These are phyloP conservation scores for Caradrina clavipalpis DNA, from an alignment of 2,888 invertebrate species.

Conservation along the genomic window DNA sequence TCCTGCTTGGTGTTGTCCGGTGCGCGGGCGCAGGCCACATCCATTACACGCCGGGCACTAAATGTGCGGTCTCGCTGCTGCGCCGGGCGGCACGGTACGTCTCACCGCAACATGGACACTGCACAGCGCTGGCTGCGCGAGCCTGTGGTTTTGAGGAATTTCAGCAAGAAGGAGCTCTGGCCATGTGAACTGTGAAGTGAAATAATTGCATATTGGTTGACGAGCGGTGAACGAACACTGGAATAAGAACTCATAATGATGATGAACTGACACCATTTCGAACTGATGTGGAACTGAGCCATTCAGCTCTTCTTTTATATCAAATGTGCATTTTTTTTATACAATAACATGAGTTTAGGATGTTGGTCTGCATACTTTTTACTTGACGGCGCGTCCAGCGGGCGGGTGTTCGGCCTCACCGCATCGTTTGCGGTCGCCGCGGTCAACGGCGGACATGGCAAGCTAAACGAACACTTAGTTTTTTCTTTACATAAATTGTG, in stretches of 20 bases:
- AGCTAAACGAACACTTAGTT: slow-evolving; percentile 27
- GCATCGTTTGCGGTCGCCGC: slow-evolving; percentile 53
- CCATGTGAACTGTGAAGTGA: not conserved
- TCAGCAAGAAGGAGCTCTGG: not conserved
- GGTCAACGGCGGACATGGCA: slow-evolving; percentile 42
- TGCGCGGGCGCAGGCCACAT: slow-evolving; percentile 37
- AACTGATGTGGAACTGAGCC: no score
- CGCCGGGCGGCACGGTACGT: not conserved
- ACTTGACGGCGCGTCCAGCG: slow-evolving; percentile 1
- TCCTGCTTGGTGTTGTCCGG: slow-evolving; percentile 19
- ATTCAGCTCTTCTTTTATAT: no score
- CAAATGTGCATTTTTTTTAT: not conserved
- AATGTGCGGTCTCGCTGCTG: slow-evolving; percentile 47
- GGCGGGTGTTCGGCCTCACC: slow-evolving; percentile 10
- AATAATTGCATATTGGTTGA: not conserved
- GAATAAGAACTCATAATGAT: no score
- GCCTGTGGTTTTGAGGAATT: not conserved
- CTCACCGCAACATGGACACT: slow-evolving; percentile 21
- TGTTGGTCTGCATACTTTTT: not conserved
- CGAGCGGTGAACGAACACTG: no score
- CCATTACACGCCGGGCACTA: slow-evolving; percentile 12
- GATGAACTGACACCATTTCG: no score
- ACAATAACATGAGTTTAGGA: not conserved
- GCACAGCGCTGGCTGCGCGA: not conserved
- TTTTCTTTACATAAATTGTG: slow-evolving; percentile 11